Evolutionary conservation across 2,113 vertebrate species (phyloP), one percentile per base, ranked within the genome.

Genomic region (Calyptommatus sinebrachiatus): DNA sequence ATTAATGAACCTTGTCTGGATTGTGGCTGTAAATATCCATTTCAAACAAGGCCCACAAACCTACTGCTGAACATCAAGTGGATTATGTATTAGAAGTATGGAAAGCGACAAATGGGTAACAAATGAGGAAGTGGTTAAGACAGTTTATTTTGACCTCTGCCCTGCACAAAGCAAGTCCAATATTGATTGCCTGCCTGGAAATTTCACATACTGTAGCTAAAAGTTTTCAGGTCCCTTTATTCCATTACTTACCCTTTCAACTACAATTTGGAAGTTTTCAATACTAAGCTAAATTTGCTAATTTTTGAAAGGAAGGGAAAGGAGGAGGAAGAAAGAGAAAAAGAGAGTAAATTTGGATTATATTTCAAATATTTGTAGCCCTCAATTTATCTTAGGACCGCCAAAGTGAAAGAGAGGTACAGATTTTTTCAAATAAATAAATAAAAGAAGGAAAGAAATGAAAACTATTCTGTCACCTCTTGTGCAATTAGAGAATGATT

Each of bases 261-360:
- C 26, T 71, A 45, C 22, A 72, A 83, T 83, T 35, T 11, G 83
- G 0, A 0, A n/a, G 73, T 77, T 20, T 78, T 71, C 53, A 87
- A 22, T 4, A 22, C 11, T 83, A 57, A 83, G 31, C n/a, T 78
- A 10, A 31, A 35, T 61, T 74, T 76, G 80, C 14, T 62, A 78
- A 86, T 87, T 77, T 84, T 78, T 78, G 78, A 26, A 11, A 77
- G 65, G 73, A 88, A 22, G 76, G 83, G 82, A 46, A 68, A 85
- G 76, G 35, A 41, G 35, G 35, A 41, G 5, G 35, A 41, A 45
- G 10, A 21, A 16, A n/a, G 18, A 48, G 18, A 50, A 14, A 50
- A 1, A 50, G 5, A 50, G 11, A 41, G 35, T 4, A 41, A 41
- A 41, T 2, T 41, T 41, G 35, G 35, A 41, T 41, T 41, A 41